A percentile compares a stretch with the other conserved stretches of the same genome.
Conservation (phyloP, 2,888 invertebrate genomes). For the Euzetes globulus region DNA sequence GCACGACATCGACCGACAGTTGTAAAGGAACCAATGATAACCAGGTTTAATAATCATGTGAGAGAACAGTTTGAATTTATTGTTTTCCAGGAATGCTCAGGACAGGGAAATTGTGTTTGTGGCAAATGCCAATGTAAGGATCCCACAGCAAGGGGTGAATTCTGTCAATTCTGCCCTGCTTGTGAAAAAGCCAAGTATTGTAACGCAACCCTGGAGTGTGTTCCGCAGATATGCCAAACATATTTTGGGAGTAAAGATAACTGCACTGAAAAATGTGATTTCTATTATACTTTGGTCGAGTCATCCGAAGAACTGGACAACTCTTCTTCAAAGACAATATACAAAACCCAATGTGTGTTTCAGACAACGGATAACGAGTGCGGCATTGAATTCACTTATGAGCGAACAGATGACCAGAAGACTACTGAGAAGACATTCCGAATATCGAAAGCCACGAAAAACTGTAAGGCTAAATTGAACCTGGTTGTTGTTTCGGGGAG, state of each 20-base stretch:
- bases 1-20: constrained; percentile 63
- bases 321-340: not conserved
- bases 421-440: not conserved
- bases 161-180: constrained; percentile 28
- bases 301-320: not conserved
- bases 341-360: not conserved
- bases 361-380: not conserved
- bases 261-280: not conserved
- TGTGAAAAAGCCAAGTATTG: constrained; percentile 26
- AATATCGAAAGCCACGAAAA: not conserved
- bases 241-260: not conserved
- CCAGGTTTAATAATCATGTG: not conserved
- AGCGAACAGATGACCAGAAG: constrained; percentile 57
- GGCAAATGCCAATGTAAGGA: constrained; percentile 19
- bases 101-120: constrained; percentile 22
- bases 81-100: constrained; percentile 14
- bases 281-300: not conserved
- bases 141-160: not conserved
- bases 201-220: constrained; percentile 1
- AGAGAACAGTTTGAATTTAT: not conserved
- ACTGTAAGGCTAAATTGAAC: constrained; percentile 37
- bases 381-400: constrained; percentile 17
- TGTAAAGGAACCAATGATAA: constrained; percentile 56
- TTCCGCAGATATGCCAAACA: constrained; percentile 10
- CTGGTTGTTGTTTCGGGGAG: constrained; percentile 46